phyloP scores from a whole-genome alignment of 1,140 invertebrate genomes.

The Physella acuta region DNA sequence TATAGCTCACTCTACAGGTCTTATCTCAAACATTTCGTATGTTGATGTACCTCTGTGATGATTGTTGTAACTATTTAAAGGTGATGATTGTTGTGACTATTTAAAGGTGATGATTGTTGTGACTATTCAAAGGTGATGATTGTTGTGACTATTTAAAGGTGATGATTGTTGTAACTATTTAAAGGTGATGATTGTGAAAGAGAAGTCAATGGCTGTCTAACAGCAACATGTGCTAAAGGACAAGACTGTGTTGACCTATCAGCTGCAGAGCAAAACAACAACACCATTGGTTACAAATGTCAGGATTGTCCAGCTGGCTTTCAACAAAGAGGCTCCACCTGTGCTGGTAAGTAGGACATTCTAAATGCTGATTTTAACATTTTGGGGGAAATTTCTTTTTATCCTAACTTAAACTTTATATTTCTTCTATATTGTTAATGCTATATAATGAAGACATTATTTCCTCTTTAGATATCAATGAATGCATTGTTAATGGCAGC shows the following conservation, averaged over 20 bases:
- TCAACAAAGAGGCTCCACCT: background rate
- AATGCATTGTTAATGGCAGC: conserved; percentile 10
- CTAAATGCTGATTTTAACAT: background rate
- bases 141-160: background rate
- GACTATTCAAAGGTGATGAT: background rate
- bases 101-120: background rate
- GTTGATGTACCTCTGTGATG: background rate
- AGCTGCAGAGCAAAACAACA: background rate
- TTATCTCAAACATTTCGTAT: background rate
- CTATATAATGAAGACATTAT: no score
- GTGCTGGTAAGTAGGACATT: background rate
- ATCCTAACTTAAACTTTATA: no score
- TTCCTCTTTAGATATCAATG: conserved; percentile 24
- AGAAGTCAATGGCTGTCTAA: background rate
- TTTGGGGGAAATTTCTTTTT: no score
- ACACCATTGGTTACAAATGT: background rate
- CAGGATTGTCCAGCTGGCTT: background rate
- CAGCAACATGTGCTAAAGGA: background rate
- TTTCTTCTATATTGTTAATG: no score
- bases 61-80: background rate
- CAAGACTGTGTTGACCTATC: conserved; percentile 3
- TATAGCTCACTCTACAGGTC: background rate
- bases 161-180: background rate
- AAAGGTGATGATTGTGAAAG: conserved; percentile 9
- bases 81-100: background rate